phyloP scores from a whole-genome alignment of 2,888 invertebrate species.

The Agriotes lineatus region DNA sequence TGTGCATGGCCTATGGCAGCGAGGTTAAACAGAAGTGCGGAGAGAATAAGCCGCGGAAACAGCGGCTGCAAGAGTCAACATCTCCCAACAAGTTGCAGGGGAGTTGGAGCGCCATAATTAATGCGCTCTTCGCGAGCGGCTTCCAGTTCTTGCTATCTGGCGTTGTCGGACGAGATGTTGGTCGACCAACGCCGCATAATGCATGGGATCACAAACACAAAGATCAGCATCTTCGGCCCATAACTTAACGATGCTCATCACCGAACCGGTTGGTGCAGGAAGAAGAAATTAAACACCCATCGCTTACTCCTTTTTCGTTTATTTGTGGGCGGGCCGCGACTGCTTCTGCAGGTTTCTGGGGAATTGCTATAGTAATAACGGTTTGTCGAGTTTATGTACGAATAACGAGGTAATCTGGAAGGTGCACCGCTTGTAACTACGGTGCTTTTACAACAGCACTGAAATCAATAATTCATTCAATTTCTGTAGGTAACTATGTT shows the following conservation, averaged over 20 bases:
- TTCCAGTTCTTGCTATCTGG: slow-evolving; percentile 38
- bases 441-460: too few species aligned
- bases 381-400: neutral
- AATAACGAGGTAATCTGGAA: neutral
- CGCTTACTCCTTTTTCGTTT: slow-evolving; percentile 34
- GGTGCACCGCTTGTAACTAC: too few species aligned
- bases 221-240: slow-evolving; percentile 20
- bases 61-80: slow-evolving; percentile 15
- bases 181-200: slow-evolving; percentile 20
- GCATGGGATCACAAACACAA: slow-evolving; percentile 18
- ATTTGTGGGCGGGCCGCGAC: slow-evolving; percentile 30
- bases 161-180: slow-evolving; percentile 33
- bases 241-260: slow-evolving; percentile 40
- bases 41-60: slow-evolving; percentile 8
- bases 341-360: slow-evolving; percentile 14
- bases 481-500: too few species aligned
- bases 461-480: too few species aligned
- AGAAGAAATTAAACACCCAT: slow-evolving; percentile 46
- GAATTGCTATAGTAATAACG: slow-evolving; percentile 2
- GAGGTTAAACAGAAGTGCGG: slow-evolving; percentile 18
- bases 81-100: slow-evolving; percentile 28
- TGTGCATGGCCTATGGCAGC: slow-evolving; percentile 4
- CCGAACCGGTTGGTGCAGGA: slow-evolving; percentile 47
- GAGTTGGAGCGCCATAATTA: slow-evolving; percentile 44
- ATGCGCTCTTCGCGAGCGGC: slow-evolving; percentile 44